Evolutionary conservation across 2,888 invertebrate genomes (phyloP), one percentile per base, ranked within the genome.

Genomic region (Apeira syringaria): DNA sequence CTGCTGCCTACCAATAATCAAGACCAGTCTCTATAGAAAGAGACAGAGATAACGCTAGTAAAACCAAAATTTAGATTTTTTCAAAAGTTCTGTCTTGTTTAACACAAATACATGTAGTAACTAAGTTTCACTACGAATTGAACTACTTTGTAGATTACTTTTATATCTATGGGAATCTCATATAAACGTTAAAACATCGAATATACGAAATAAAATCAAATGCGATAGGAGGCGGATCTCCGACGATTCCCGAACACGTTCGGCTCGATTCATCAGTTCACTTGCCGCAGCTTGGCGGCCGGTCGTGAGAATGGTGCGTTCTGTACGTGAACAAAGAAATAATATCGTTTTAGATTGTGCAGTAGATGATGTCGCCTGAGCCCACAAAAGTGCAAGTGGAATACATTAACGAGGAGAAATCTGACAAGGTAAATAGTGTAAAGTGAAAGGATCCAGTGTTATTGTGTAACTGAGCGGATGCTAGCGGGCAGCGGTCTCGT

Each of bases 1-100:
- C 90, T 89, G 90, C 90, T 89, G 86, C 89, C 90, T 90, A 90
- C 90, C 90, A 89, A 90, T 89, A 90, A 90, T 88, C 88, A 87
- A 88, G 86, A 88, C 82, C 74, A 77, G 81, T 83, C 78, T 69
- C 58, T 61, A 57, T 56, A 73, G 81, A 88, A 69, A 33, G 85
- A 83, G 86, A 88, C 50, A 58, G 87, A 70, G 68, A 75, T 70
- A 80, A 33, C 60, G 53, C 43, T 47, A 52, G 50, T 45, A 50
- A 68, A 57, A 27, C 20, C 54, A 65, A 68, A 49, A 55, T 24
- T 33, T 38, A 7, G 40, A 25, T 53, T 59, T 53, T 34, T 13
- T 24, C 9, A 17, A 1, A 12, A 5, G 3, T 45, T 30, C 4
- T 26, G 2, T 4, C 2, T 3, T 20, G 10, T 3, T 2, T 2